Base-by-base conservation (phyloP, 1,140 invertebrate genomes). In the Neuroterus valhalla region DNA sequence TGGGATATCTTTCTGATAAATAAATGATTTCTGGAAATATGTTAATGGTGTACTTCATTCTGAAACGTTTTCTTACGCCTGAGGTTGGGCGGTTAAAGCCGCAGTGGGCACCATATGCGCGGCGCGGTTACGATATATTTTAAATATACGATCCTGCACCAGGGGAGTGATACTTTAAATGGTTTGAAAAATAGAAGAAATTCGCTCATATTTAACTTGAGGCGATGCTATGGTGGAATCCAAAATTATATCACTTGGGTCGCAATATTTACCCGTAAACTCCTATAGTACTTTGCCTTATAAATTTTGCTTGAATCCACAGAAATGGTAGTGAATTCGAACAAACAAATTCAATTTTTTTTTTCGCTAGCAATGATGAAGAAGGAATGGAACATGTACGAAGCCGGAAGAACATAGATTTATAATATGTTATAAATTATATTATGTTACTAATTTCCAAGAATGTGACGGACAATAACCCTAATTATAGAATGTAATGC, bases 161-260 rank as follows among this genome's bases (percentile, higher is more conserved):
- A 76, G 46, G 15, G 69, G 76, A 68, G 52, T 68, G 71, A 81
- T 62, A 26, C 66, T 79, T 73, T 84, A n/a, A n/a, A n/a, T n/a
- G n/a, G n/a, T n/a, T n/a, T n/a, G 81, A 85, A 84, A 84, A 82
- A 84, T 83, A 71, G 70, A 86, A 74, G 68, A 74, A 76, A 79
- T 77, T 82, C 76, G 31, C 75, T 77, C 68, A 78, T 80, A 71
- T 78, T 83, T 62, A 62, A 62, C 52, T 62, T 62, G 26, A 62
- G 52, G 1, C 70, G 45, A 72, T 69, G 52, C n/a, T n/a, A n/a
- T 68, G 66, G 52, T 15, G 14, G 21, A 62, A 26, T 14, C 52
- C 15, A 15, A 62, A 26, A 52, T 52, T 52, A 19, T 62, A 48
- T 62, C 52, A 14, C 19, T 62, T 26, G 15, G 52, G 50, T 52